A percentile compares a stretch with the other conserved stretches of the same genome.
These are phyloP conservation scores for Poecilobothrus nobilitatus DNA, from an alignment of 2,888 invertebrate species.

Conservation along the genomic window DNA sequence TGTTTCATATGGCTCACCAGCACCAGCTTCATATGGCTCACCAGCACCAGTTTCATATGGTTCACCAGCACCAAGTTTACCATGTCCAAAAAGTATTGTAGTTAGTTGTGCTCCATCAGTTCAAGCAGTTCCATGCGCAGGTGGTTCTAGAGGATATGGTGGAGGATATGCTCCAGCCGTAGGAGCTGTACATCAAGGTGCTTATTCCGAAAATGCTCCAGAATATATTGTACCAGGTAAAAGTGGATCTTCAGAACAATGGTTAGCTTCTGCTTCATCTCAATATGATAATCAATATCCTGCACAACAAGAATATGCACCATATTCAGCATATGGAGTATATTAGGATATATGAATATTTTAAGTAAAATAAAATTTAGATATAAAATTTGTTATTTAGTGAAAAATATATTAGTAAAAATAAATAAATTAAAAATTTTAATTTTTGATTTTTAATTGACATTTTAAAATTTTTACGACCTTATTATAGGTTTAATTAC, in stretches of 20 bases:
- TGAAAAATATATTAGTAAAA: too few species aligned
- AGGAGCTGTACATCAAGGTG: not conserved
- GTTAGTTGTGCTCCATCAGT: constrained; percentile 15
- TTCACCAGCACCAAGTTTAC: constrained; percentile 4
- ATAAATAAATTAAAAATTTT: too few species aligned
- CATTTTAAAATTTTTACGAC: too few species aligned
- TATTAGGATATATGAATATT: not conserved
- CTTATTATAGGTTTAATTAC: too few species aligned
- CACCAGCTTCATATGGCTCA: not conserved
- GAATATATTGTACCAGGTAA: not conserved
- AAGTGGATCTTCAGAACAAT: too few species aligned
- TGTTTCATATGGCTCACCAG: constrained; percentile 8
- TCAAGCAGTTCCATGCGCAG: constrained; percentile 14
- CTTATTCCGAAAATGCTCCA: not conserved
- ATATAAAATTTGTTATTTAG: too few species aligned
- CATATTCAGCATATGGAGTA: not conserved
- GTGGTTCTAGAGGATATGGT: not conserved
- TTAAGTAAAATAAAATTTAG: too few species aligned
- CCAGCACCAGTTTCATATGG: constrained; percentile 11
- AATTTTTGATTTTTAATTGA: too few species aligned
- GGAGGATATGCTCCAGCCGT: too few species aligned
- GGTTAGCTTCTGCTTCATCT: too few species aligned
- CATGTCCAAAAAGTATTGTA: constrained; percentile 13
- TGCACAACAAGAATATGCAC: not conserved
- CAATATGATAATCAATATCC: not conserved